These are phyloP conservation scores for Vireo griseus DNA, from an alignment of 2,797 vertebrate genomes.

Conservation along the genomic window DNA sequence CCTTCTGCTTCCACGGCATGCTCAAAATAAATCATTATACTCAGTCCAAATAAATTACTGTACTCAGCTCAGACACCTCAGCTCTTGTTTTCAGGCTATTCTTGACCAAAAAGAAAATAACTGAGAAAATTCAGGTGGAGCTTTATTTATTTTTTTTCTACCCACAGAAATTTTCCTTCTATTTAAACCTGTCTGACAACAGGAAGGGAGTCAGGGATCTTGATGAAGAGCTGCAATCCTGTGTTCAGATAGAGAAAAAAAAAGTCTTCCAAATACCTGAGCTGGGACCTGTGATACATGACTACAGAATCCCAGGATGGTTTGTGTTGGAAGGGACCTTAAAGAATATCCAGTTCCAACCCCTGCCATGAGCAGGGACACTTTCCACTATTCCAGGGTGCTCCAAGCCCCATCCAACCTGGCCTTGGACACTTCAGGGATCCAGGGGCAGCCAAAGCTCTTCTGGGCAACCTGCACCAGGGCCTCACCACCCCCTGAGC, in stretches of 20 bases:
- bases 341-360: fast-evolving
- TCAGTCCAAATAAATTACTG: not conserved
- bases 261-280: not conserved
- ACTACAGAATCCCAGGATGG: not conserved
- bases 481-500: fast-evolving
- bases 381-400: fast-evolving
- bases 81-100: not conserved
- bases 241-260: fast-evolving
- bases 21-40: not conserved
- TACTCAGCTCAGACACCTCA: not conserved
- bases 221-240: not conserved
- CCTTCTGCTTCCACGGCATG: not conserved
- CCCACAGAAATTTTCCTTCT: not conserved
- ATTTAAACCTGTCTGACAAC: not conserved
- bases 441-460: not conserved
- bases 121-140: not conserved
- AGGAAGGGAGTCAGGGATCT: not conserved
- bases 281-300: not conserved
- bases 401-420: fast-evolving
- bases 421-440: not conserved
- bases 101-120: not conserved
- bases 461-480: not conserved
- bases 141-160: not conserved
- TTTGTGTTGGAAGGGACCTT: not conserved
- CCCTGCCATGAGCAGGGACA: not conserved